These are phyloP conservation scores for Ficedula albicollis DNA, from an alignment of 2,797 vertebrate species.

Conservation along the genomic window DNA sequence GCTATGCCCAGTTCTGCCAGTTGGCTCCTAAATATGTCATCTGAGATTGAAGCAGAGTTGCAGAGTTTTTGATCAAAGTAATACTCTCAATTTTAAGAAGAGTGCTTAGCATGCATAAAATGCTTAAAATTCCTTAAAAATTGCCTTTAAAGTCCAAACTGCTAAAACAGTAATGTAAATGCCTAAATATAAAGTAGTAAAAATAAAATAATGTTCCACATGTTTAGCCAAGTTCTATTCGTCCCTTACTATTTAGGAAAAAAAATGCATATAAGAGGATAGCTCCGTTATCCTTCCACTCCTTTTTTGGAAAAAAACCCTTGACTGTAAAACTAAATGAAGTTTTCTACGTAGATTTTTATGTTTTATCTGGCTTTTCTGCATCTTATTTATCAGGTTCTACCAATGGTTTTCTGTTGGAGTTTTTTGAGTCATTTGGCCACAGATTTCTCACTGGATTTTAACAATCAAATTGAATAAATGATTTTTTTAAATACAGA, in stretches of 20 bases:
- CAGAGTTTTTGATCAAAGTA: neutral
- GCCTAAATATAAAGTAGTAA: neutral
- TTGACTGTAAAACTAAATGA: neutral
- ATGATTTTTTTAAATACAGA: neutral
- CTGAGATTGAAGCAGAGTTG: neutral
- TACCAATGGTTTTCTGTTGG: fast-evolving
- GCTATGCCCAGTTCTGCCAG: neutral
- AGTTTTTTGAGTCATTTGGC: neutral
- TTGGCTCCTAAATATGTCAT: neutral
- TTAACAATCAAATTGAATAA: neutral
- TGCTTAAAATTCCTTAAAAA: neutral
- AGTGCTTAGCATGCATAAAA: neutral
- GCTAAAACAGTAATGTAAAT: neutral
- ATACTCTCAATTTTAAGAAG: neutral
- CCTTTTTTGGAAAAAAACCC: neutral
- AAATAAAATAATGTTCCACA: neutral
- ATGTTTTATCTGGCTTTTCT: neutral
- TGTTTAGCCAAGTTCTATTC: neutral
- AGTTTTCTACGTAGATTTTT: neutral
- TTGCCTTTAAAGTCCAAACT: neutral
- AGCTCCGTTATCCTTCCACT: neutral
- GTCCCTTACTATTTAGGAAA: neutral
- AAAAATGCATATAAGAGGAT: neutral
- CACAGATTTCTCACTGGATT: neutral
- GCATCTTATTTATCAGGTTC: neutral